Evolutionary conservation across 1,140 invertebrate genomes (phyloP), one percentile per base, ranked within the genome.

Genomic region (Papilio polyxenes): DNA sequence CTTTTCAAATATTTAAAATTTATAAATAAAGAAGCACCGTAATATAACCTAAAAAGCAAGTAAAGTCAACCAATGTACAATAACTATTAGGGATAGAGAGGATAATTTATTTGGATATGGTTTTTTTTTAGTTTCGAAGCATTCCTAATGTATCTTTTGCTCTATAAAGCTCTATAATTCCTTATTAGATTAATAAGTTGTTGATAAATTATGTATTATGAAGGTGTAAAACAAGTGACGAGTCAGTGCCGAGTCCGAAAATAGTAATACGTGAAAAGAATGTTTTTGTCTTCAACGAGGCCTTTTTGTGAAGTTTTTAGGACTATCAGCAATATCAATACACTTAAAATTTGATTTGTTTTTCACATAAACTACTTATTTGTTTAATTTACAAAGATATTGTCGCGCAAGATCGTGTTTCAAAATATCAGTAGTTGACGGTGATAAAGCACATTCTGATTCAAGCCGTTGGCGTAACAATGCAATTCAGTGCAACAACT

Each of bases 401-500:
- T 8, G 7, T 62, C 17, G 59, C 23, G 13, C 23, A 15, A 72
- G 65, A 37, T 72, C 31, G 4, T 72, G 31, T 72, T 72, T 17
- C 23, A 72, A 72, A 37, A 72, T 37, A 72, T 72, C 65, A 40
- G 65, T 37, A 72, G 11, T 37, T 37, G 65, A 15, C 31, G 0
- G 31, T 72, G 65, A 72, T 13, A 72, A 69, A 37, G 31, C 13
- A 23, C 65, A 72, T 72, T 72, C 65, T 40, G 65, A 72, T 72
- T 72, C 65, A 72, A 72, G 65, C 65, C 65, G 65, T 13, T 23
- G 65, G 65, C 65, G 37, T 72, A 72, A 72, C 31, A 72, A 72
- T 37, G 23, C 65, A 72, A 72, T 72, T 72, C 65, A 72, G 31
- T 72, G 65, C 65, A 72, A 72, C 65, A 72, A 72, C 65, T 72